Evolutionary conservation across 2,113 vertebrate genomes (phyloP), one percentile per base, ranked within the genome.

Genomic region (Pseudorectes ferrugineus): DNA sequence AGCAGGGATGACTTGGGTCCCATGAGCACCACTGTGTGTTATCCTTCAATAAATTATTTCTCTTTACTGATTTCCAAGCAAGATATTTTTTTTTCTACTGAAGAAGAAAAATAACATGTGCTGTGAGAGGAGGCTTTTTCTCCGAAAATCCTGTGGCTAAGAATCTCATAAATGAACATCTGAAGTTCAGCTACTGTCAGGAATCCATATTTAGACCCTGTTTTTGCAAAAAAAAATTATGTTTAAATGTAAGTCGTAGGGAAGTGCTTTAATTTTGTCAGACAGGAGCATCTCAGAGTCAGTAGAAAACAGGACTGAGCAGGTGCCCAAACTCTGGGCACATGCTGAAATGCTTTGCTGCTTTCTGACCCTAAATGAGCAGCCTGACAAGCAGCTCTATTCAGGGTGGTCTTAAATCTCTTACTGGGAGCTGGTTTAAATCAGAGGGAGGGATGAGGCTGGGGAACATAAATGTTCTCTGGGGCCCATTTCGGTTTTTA

Each of bases 391-490:
- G 77, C 87, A 92, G 51, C 65, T 77, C 20, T 63, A 3, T 87
- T 92, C 81, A 40, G 72, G 90, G 93, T 94, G 91, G 92, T 97
- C 92, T 92, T 22, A 92, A 90, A 85, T 61, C 42, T 78, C 83
- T 78, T 25, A 22, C 70, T 88, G 57, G 85, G 80, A 82, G 59
- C 88, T 95, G 90, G 74, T 95, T 96, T 92, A 92, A 95, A 93
- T 95, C 93, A 92, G 88, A 85, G 40, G 61, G 59, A 89, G 78
- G 78, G 92, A 92, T 95, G 85, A 93, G 59, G 82, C 82, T 92
- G 85, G 72, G 91, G 51, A 97, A 40, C 61, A 66, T 83, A 80
- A 83, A 63, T 23, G 24, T 74, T 70, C 94, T 81, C 89, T 43
- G 78, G 95, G 90, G 67, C 66, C 65, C 92, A 52, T 79, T 55